phyloP scores from a whole-genome alignment of 2,113 vertebrate species.

The Meles meles region DNA sequence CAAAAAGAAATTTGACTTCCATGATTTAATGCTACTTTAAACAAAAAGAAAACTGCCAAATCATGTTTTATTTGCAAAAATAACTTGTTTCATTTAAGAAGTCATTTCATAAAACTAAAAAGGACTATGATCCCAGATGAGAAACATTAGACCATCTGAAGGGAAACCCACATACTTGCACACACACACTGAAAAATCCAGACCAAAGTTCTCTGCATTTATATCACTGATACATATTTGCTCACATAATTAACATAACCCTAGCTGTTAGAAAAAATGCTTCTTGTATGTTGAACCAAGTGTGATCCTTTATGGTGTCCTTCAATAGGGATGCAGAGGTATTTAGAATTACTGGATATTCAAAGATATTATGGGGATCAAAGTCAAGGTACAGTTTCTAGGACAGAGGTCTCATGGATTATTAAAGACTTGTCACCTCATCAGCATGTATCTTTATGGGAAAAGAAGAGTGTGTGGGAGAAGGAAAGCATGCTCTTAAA shows the following conservation, averaged over 20 bases:
- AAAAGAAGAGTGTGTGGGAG: not conserved
- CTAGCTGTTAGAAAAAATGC: not conserved
- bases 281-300: not conserved
- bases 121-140: not conserved
- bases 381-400: not conserved
- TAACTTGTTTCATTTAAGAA: slow-evolving; percentile 39
- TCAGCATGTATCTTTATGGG: not conserved
- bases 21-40: slow-evolving; percentile 38
- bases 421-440: not conserved
- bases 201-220: not conserved
- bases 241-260: not conserved
- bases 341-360: not conserved
- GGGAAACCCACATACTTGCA: not conserved
- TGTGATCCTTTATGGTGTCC: not conserved
- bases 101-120: slow-evolving; percentile 27
- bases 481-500: not conserved
- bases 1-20: slow-evolving; percentile 39
- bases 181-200: not conserved
- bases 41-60: slow-evolving; percentile 22
- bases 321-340: not conserved
- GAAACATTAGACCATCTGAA: not conserved
- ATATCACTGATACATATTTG: not conserved
- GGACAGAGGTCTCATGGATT: not conserved
- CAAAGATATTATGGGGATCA: not conserved
- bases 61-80: slow-evolving; percentile 43